A percentile compares a stretch with the other conserved stretches of the same genome.
Evolutionary conservation across 2,113 vertebrate genomes (phyloP).

Genomic region (Synodontis membranacea): DNA sequence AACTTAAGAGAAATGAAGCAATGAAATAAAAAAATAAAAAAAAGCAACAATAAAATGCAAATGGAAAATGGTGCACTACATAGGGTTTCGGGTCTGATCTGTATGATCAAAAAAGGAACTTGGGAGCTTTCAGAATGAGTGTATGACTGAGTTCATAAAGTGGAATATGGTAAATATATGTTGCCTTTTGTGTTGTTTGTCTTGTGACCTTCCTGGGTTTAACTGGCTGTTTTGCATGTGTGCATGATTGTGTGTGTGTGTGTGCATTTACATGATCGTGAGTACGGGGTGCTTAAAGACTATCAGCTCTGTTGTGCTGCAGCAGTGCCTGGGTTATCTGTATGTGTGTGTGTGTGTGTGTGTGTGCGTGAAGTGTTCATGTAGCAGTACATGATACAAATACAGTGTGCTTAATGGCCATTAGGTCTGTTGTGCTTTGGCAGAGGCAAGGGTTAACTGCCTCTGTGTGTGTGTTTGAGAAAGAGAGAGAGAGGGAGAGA

Average conservation of each 20-base stretch:
- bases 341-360: background rate
- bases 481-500: background rate
- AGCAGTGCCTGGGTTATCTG: background rate
- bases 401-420: conserved; percentile 14
- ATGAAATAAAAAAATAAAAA: background rate
- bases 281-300: conserved; percentile 1
- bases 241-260: background rate
- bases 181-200: conserved; percentile 1
- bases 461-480: conserved; percentile 8
- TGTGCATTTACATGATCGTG: background rate
- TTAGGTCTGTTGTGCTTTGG: conserved; percentile 11
- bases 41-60: background rate
- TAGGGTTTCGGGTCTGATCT: background rate
- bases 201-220: background rate
- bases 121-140: conserved; percentile 14
- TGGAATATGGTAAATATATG: background rate
- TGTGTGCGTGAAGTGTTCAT: background rate
- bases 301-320: background rate
- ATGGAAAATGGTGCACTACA: background rate
- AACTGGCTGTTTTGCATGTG: background rate
- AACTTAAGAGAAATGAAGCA: background rate
- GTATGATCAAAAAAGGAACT: background rate
- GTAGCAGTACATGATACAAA: background rate
- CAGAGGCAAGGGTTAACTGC: conserved; percentile 26
- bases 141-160: background rate